Conservation (phyloP, 2,888 invertebrate genomes). For the Patella pellucida region DNA sequence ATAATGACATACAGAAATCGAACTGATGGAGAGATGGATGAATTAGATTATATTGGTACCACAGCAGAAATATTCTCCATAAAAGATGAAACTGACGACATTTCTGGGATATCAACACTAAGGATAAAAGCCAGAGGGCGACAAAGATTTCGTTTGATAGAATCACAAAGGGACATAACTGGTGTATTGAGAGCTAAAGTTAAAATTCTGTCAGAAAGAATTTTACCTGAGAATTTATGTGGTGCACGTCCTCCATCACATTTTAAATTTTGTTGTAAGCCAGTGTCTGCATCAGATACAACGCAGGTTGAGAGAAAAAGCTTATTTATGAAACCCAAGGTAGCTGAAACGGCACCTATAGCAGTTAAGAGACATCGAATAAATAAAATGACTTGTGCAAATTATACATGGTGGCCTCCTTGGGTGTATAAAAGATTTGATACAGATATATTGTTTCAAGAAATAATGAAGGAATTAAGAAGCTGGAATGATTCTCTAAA, state of each 20-base stretch:
- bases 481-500: conserved; percentile 68
- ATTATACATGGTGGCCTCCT: conserved; percentile 78
- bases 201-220: conserved; percentile 79
- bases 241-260: conserved; percentile 67
- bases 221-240: conserved; percentile 75
- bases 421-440: conserved; percentile 80
- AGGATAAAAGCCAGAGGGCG: conserved; percentile 81
- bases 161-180: conserved; percentile 71
- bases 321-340: neutral
- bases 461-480: conserved; percentile 65
- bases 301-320: neutral
- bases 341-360: neutral
- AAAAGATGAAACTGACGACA: conserved; percentile 72
- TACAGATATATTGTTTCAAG: conserved; percentile 64
- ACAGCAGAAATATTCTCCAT: conserved; percentile 79
- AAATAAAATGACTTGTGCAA: conserved; percentile 69
- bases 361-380: conserved; percentile 44
- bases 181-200: conserved; percentile 77
- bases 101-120: conserved; percentile 74
- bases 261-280: conserved; percentile 47
- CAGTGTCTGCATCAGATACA: too few species aligned
- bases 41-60: conserved; percentile 73
- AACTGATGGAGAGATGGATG: neutral
- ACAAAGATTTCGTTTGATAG: conserved; percentile 80
- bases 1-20: conserved; percentile 71